Evolutionary conservation across 1,140 invertebrate genomes (phyloP).

Genomic region (Zaprionus taronus): DNA sequence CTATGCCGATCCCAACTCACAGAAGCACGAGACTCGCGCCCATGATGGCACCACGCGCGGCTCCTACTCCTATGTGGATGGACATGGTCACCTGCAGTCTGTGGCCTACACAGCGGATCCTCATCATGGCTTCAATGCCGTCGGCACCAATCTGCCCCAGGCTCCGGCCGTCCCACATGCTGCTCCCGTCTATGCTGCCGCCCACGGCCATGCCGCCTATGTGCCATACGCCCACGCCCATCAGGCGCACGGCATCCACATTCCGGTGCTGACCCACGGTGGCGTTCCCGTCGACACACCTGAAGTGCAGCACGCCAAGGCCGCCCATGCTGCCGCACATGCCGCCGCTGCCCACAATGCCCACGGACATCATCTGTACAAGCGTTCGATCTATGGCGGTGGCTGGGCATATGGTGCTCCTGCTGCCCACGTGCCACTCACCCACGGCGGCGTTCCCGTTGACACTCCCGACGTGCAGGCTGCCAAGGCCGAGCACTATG

Average conservation of each 20-base stretch:
- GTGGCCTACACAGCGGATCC: slow-evolving; percentile 89
- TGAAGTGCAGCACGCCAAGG: slow-evolving; percentile 87
- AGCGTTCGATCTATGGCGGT: slow-evolving; percentile 78
- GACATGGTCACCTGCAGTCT: slow-evolving; percentile 88
- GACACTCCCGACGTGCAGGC: slow-evolving; percentile 88
- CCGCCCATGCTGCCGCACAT: slow-evolving; percentile 86
- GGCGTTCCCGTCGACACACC: slow-evolving; percentile 85
- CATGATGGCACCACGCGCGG: slow-evolving; percentile 89
- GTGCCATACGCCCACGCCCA: slow-evolving; percentile 44
- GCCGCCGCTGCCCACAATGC: slow-evolving; percentile 84
- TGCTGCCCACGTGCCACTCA: slow-evolving; percentile 84
- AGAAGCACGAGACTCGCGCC: slow-evolving; percentile 88
- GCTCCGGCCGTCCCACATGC: slow-evolving; percentile 65
- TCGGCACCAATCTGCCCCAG: slow-evolving; percentile 88
- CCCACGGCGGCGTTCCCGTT: slow-evolving; percentile 86
- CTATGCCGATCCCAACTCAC: slow-evolving; percentile 88
- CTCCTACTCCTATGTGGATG: slow-evolving; percentile 89
- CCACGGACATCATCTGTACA: slow-evolving; percentile 79
- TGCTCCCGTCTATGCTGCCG: slow-evolving; percentile 65
- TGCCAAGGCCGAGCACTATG: slow-evolving; percentile 87
- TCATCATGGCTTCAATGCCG: slow-evolving; percentile 88
- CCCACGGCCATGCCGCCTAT: slow-evolving; percentile 60
- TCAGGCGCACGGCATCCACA: slow-evolving; percentile 63
- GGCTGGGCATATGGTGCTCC: slow-evolving; percentile 69
- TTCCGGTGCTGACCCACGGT: slow-evolving; percentile 74